Conservation (phyloP, 2,888 invertebrate genomes). For the Gymnocheta viridis region DNA sequence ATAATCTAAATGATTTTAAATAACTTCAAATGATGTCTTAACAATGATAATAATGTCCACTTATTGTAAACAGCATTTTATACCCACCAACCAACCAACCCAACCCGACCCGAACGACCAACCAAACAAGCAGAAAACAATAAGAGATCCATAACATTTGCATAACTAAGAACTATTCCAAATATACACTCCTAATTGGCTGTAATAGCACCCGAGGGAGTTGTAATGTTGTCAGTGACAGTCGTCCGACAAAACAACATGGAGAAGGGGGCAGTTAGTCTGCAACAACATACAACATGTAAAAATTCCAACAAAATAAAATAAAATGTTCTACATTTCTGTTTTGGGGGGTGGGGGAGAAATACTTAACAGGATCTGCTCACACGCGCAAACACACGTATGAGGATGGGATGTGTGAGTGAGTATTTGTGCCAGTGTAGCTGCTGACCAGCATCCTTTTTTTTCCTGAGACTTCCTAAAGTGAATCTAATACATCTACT, state of each 20-base stretch:
- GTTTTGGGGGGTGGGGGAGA: background rate
- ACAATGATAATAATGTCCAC: constrained; percentile 44
- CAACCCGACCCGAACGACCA: no score
- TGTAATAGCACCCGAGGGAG: constrained; percentile 81
- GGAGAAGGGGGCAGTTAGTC: no score
- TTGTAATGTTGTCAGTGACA: constrained; percentile 75
- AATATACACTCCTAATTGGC: constrained; percentile 81
- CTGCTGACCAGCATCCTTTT: constrained; percentile 59
- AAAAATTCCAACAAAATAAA: constrained; percentile 38
- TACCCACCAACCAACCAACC: no score
- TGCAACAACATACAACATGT: no score
- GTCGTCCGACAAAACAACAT: constrained; percentile 70
- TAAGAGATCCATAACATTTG: constrained; percentile 76
- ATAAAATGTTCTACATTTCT: constrained; percentile 28
- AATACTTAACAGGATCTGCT: constrained; percentile 19
- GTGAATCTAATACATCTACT: constrained; percentile 50
- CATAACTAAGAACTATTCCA: constrained; percentile 77
- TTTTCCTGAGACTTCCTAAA: background rate
- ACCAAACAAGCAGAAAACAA: constrained; percentile 27
- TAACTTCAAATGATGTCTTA: constrained; percentile 49
- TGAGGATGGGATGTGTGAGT: background rate
- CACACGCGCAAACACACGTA: constrained; percentile 11
- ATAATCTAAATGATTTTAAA: constrained; percentile 49
- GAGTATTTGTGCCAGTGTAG: background rate
- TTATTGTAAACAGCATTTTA: constrained; percentile 2